phyloP scores from a whole-genome alignment of 2,797 vertebrate genomes.

The Dendrocincla fuliginosa region DNA sequence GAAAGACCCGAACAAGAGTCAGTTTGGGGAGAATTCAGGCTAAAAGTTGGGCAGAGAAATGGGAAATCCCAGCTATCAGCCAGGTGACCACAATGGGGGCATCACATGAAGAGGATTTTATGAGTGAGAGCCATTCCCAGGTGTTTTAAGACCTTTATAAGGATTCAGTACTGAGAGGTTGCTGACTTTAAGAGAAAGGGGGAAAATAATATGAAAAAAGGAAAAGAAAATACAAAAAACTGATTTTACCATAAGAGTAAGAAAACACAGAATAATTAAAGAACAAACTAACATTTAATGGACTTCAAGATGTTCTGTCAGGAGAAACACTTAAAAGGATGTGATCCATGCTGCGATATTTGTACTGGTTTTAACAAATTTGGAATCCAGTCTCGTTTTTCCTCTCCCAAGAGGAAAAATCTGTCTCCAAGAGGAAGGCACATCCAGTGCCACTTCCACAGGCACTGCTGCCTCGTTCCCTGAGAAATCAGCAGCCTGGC shows the following conservation, averaged over 20 bases:
- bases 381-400: not conserved
- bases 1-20: not conserved
- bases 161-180: not conserved
- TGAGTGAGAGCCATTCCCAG: not conserved
- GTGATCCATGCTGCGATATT: not conserved
- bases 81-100: not conserved
- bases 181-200: not conserved
- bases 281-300: not conserved
- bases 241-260: not conserved
- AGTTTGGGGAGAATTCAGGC: not conserved
- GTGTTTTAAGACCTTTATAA: not conserved
- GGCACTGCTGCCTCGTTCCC: not conserved
- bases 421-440: fast-evolving
- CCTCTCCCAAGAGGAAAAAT: not conserved
- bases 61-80: not conserved
- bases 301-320: not conserved
- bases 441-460: not conserved
- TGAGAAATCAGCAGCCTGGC: not conserved
- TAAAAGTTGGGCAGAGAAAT: not conserved
- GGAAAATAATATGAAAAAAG: not conserved
- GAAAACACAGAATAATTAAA: slow-evolving; percentile 1
- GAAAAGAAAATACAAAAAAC: not conserved
- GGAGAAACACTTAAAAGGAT: not conserved
- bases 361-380: not conserved
- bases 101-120: not conserved